These are phyloP conservation scores for Platalea minor DNA, from an alignment of 2,797 vertebrate genomes.

Conservation along the genomic window DNA sequence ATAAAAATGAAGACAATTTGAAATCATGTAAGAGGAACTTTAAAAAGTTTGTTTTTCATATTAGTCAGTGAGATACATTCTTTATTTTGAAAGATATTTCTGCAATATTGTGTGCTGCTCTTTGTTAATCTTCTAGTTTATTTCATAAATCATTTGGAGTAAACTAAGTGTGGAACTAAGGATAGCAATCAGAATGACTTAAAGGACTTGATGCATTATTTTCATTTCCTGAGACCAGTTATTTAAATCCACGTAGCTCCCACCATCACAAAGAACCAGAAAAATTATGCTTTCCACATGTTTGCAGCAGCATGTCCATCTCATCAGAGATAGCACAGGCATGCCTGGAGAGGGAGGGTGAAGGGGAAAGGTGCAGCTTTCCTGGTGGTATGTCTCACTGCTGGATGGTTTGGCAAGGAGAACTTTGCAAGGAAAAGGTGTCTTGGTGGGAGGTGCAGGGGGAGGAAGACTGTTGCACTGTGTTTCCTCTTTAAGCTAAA, in stretches of 20 bases:
- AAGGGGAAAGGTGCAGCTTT: not conserved
- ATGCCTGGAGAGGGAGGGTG: not conserved
- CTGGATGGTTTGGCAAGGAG: not conserved
- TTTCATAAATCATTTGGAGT: not conserved
- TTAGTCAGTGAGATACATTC: not conserved
- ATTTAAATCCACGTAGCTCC: not conserved
- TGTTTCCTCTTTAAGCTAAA: not conserved
- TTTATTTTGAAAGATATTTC: not conserved
- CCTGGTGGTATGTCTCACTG: not conserved
- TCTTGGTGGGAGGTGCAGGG: not conserved
- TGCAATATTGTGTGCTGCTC: not conserved
- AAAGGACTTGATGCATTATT: not conserved
- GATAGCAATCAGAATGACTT: not conserved
- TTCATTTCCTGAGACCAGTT: not conserved
- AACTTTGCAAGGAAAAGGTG: not conserved
- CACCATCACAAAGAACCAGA: not conserved
- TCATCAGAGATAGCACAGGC: not conserved
- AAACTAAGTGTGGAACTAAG: not conserved
- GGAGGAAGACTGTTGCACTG: not conserved
- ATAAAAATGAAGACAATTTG: not conserved
- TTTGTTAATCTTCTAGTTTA: not conserved
- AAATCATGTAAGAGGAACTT: not conserved
- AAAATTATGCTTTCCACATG: not conserved
- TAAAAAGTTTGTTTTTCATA: not conserved
- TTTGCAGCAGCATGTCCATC: not conserved